Evolutionary conservation across 2,797 vertebrate genomes (phyloP).

Genomic region (Karalla daura): DNA sequence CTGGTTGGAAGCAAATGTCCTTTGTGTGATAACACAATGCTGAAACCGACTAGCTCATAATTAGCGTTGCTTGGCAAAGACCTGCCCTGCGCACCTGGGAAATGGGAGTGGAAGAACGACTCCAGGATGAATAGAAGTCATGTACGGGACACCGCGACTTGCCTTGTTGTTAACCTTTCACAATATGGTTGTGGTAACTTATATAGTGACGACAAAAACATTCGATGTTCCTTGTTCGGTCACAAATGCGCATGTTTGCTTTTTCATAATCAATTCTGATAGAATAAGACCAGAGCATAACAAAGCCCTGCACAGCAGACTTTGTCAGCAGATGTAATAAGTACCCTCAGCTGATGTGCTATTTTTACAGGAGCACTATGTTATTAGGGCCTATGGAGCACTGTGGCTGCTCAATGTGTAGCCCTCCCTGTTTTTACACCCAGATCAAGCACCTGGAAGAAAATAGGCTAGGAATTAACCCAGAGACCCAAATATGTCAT

Average conservation of each 20-base stretch:
- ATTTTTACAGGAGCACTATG: conserved; percentile 64
- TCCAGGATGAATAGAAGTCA: conserved; percentile 20
- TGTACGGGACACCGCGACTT: conserved; percentile 2
- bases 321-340: conserved; percentile 66
- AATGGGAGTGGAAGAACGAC: conserved; percentile 36
- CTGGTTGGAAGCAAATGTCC: conserved; percentile 42
- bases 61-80: conserved; percentile 57
- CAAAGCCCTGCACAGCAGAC: conserved; percentile 4
- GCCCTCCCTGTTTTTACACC: conserved; percentile 56
- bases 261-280: conserved; percentile 11
- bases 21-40: conserved; percentile 68
- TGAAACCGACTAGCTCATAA: conserved; percentile 63
- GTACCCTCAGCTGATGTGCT: conserved; percentile 67
- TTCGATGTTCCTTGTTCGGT: background rate
- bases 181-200: conserved; percentile 4
- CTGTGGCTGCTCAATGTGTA: conserved; percentile 40
- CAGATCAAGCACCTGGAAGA: conserved; percentile 69
- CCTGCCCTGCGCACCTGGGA: conserved; percentile 56
- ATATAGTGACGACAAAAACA: background rate
- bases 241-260: background rate
- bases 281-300: conserved; percentile 7
- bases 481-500: conserved; percentile 64
- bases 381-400: conserved; percentile 67
- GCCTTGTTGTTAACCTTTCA: background rate
- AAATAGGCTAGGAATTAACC: conserved; percentile 70